A percentile compares a stretch with the other conserved stretches of the same genome.
Evolutionary conservation across 2,888 invertebrate species (phyloP).

Genomic region (Blera fallax): DNA sequence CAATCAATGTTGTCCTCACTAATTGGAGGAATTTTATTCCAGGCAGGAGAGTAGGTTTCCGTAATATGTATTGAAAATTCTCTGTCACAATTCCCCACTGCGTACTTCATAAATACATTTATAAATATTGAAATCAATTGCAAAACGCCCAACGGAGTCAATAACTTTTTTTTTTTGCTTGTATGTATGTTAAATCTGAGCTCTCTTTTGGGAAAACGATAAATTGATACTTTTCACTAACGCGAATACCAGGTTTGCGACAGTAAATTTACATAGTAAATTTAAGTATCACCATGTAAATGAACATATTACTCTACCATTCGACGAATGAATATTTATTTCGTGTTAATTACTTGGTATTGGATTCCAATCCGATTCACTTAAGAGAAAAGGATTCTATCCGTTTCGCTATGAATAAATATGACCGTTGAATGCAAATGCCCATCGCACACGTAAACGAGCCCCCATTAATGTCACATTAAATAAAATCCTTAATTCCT

Average conservation of each 20-base stretch:
- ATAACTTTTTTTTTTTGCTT: not conserved
- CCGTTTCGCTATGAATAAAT: not conserved
- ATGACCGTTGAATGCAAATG: not conserved
- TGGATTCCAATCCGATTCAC: not conserved
- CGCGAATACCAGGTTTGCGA: not conserved
- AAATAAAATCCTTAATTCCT: slow-evolving; percentile 18
- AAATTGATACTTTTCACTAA: not conserved
- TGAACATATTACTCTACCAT: not conserved
- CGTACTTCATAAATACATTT: not conserved
- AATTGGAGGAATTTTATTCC: not conserved
- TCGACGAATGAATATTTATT: not conserved
- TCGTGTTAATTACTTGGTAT: not conserved
- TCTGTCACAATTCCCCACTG: not conserved
- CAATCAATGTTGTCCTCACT: not conserved
- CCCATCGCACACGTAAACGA: not conserved
- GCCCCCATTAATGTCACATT: not conserved
- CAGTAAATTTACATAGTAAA: not conserved
- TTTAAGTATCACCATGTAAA: not conserved
- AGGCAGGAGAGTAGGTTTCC: not conserved
- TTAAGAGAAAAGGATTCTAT: not conserved
- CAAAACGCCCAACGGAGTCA: not conserved
- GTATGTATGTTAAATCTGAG: no score
- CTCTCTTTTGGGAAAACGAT: not conserved
- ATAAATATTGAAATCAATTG: slow-evolving; percentile 5
- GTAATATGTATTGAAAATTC: slow-evolving; percentile 17